These are phyloP conservation scores for Xiphophorus couchianus DNA, from an alignment of 2,113 vertebrate genomes.

Conservation along the genomic window DNA sequence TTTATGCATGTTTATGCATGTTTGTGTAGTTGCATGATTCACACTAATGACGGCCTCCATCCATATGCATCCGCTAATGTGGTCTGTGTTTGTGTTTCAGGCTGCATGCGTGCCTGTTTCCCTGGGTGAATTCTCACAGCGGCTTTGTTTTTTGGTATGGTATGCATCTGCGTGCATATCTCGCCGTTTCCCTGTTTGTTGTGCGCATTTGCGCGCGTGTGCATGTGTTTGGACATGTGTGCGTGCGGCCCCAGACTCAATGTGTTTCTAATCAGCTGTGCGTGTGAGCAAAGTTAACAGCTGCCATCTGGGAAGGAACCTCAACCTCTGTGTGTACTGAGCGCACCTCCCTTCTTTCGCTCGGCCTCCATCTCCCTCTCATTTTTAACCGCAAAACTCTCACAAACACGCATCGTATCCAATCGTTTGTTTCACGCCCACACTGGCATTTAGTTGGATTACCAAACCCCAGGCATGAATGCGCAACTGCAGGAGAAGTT, in stretches of 20 bases:
- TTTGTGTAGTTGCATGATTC: constrained; percentile 11
- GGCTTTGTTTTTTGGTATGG: constrained; percentile 61
- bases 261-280: constrained; percentile 85
- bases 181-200: constrained; percentile 7
- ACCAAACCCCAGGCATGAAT: constrained; percentile 62
- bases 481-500: constrained; percentile 21
- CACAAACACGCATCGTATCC: constrained; percentile 42
- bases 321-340: constrained; percentile 78
- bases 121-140: constrained; percentile 60
- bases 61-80: constrained; percentile 6
- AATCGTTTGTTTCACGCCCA: constrained; percentile 61
- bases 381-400: constrained; percentile 24
- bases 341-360: constrained; percentile 35
- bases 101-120: constrained; percentile 32
- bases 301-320: constrained; percentile 84
- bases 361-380: constrained; percentile 18
- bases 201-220: constrained; percentile 29
- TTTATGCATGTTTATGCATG: background rate
- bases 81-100: constrained; percentile 9
- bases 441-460: constrained; percentile 61
- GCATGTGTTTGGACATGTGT: constrained; percentile 54
- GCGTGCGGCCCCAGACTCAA: constrained; percentile 73
- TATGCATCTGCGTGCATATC: constrained; percentile 37
- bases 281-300: constrained; percentile 83
- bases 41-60: constrained; percentile 4